Base-by-base conservation (phyloP, 2,113 vertebrate genomes). In the Reinhardtius hippoglossoides region DNA sequence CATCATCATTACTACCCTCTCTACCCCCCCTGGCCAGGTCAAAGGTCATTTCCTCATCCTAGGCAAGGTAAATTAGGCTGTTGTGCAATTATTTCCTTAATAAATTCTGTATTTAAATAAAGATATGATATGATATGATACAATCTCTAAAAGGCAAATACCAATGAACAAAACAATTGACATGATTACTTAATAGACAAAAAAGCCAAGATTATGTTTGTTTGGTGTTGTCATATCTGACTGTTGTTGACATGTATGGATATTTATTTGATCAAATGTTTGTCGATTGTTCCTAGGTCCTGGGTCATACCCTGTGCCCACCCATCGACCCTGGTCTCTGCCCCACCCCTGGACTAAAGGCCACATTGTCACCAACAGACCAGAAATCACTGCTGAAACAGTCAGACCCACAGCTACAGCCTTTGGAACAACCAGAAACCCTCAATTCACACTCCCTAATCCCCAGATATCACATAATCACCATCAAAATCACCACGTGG, bases 301-400 rank as follows among this genome's bases (percentile, higher is more conserved):
- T 71, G 80, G 76, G 15, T 80, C 65, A 16, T 61, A 83, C 9
- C 76, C 71, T 55, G 37, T 83, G 18, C 82, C 89, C 55, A 89
- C 86, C 4, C 66, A 88, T 57, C 80, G 67, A 75, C 55, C 91
- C 9, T 91, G 91, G 91, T 64, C 76, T 69, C 62, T 84, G 16
- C 76, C 79, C 0, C 87, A 92, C 37, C 78, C 86, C 2, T 88
- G 87, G 67, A 73, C 44, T 78, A 89, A 87, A 23, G 73, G 48
- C 10, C 16, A 48, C 13, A 62, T 66, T 46, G 84, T 91, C n/a
- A 95, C 94, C 65, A 95, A 94, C 76, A 81, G 86, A 64, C 93
- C 94, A 71, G 92, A 93, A 85, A 94, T 94, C 62, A 91, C 74
- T 46, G 94, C 92, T 31, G 83, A 94, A 73, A 94, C 94, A 54